Evolutionary conservation across 1,140 invertebrate genomes (phyloP), one percentile per base, ranked within the genome.

Genomic region (Brachionus calyciflorus): DNA sequence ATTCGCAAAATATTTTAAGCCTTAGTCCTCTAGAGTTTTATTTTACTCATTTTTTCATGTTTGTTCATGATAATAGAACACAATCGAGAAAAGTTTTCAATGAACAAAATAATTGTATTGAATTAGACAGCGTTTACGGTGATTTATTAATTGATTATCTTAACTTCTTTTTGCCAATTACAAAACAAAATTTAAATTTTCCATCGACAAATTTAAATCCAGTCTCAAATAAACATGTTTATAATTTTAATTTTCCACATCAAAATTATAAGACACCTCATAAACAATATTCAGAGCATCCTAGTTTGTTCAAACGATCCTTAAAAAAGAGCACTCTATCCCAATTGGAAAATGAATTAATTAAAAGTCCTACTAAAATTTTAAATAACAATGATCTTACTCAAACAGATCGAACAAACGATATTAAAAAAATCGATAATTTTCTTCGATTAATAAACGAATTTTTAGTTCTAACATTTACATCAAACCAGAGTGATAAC

Each of bases 61-160:
- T 51, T 51, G 30, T 73, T 1, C 69, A 73, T 19, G 69, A 73
- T 19, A 73, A 44, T 3, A 28, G 21, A 14, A 73, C 69, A 0
- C 17, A 73, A 28, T 73, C 69, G 30, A 30, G 69, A 24, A 73
- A 49, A 17, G 51, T 73, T n/a, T 51, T 21, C 44, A 73, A 51
- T 28, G 24, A 53, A 40, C 46, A 51, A 10, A 33, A 7, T 12
- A 41, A 41, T 17, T 24, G 21, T 49, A 55, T 73, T 9, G 48
- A 73, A 55, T 19, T 73, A 21, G 51, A 73, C 46, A 73, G 69
- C 19, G 46, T 73, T 4, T 55, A 51, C 17, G 69, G 30, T 19
- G 69, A 73, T 6, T 40, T 73, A 17, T 37, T 73, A 14, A 17
- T 3, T 17, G 69, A 73, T 17, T 73, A 73, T 24, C 30, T 73